Base-by-base conservation (phyloP, 2,888 invertebrate species). In the Tenthredo distinguenda region DNA sequence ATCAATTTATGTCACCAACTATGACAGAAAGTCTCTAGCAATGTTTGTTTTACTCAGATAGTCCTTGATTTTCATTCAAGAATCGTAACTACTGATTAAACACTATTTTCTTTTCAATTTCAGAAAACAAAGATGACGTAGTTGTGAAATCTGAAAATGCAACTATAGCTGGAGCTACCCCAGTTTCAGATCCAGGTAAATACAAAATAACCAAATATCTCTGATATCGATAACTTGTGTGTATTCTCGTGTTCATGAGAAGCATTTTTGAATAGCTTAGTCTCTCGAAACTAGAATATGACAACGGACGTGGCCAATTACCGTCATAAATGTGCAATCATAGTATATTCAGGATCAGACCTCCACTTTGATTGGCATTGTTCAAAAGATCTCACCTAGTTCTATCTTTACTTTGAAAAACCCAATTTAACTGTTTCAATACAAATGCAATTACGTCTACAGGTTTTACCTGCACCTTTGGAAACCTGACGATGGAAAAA, bases 401-500 rank as follows among this genome's bases (percentile, higher is more conserved):
- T 15, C 4, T 3, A 47, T 47, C 40, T 47, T 15, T 15, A 15
- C 15, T 47, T 47, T 15, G 2, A 15, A 15, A 15, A 15, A 40
- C 10, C 4, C 47, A 47, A 2, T 4, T 15, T 47, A 12, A 15
- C 4, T 47, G 15, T 47, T 10, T 10, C 2, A 18, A 68, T 26
- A 5, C 12, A 15, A 68, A 31, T 12, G 12, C 47, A n/a, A 74
- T n/a, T 10, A 74, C 21, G 21, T 12, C n/a, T 1, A 40, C 40
- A 37, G 40, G 0, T 74, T 74, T 21, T 1, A 77, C 34, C 31
- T 91, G 92, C 62, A 43, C 62, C 18, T 91, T 90, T 21, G 92
- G 92, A 37, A 87, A 89, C 37, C 76, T 91, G 72, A 85, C 26
- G 15, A 89, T 92, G 90, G 50, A 86, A 2, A 2, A 87, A 2